Evolutionary conservation across 2,113 vertebrate species (phyloP).

Genomic region (Xenopus laevis): DNA sequence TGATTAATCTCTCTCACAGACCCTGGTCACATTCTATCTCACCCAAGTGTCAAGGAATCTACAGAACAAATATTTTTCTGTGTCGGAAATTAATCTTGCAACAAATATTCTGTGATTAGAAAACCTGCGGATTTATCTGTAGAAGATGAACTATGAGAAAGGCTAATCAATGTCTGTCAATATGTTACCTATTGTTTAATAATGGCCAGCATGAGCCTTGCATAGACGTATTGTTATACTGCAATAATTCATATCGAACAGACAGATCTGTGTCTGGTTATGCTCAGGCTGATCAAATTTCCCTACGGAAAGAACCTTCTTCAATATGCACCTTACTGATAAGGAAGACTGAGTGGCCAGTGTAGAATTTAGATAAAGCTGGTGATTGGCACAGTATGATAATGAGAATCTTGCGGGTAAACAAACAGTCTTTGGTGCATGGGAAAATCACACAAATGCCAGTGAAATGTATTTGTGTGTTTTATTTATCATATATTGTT

Average conservation of each 20-base stretch:
- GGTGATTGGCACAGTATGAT: too few species aligned
- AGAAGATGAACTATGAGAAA: background rate
- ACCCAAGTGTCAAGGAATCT: background rate
- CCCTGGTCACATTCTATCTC: background rate
- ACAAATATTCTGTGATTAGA: background rate
- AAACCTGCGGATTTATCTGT: background rate
- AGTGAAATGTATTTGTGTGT: too few species aligned
- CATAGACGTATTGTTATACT: background rate
- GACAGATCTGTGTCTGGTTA: background rate
- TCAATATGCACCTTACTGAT: too few species aligned
- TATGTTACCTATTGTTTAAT: background rate
- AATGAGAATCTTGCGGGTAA: too few species aligned
- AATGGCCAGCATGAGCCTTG: background rate
- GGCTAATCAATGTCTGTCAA: background rate
- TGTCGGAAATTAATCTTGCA: background rate
- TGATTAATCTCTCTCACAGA: background rate
- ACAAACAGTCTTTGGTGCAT: too few species aligned
- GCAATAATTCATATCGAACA: background rate
- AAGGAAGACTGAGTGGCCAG: too few species aligned
- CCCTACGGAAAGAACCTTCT: too few species aligned
- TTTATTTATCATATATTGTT: too few species aligned
- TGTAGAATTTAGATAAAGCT: too few species aligned
- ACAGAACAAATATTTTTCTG: conserved; percentile 1
- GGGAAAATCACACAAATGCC: too few species aligned
- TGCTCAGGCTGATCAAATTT: background rate